Base-by-base conservation (phyloP, 2,888 invertebrate genomes). In the Caenorhabditis sulstoni region DNA sequence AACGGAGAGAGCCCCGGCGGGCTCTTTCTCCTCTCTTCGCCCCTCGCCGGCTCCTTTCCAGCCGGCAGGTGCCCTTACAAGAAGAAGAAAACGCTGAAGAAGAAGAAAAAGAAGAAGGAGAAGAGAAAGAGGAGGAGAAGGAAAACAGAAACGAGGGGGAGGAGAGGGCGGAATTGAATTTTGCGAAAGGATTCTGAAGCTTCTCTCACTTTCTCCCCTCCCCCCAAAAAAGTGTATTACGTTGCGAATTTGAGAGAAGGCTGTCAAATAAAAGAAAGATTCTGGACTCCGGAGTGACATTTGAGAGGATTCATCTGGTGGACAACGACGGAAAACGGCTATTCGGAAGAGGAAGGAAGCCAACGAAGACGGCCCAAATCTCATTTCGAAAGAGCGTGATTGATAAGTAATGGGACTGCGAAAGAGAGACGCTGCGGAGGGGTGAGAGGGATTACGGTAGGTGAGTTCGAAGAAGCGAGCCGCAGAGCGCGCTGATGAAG, bases 31-130 rank as follows among this genome's bases (percentile, higher is more conserved):
- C 39, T 16, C 66, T 41, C 61, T 18, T 44, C 11, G 61, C 55
- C 53, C 61, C 44, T 55, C 61, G 35, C 11, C 64, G 57, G 49
- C 55, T 49, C 55, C 53, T 61, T 74, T 66, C 66, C 74, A 58
- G 58, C 65, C 59, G 66, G 74, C 74, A 74, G 74, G 74, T 74
- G 74, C 74, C 74, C 74, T 74, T 74, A 74, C 52, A 74, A 64
- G 65, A 64, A 64, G 61, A 50, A 23, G 29, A 16, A 22, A 35
- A 23, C 20, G 22, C 12, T 5, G 29, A 29, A 29, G 52, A 61
- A 57, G 55, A 50, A 64, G 53, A 74, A 53, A 47, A 53, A 39
- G 78, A 53, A 37, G 45, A 65, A 52, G 58, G 39, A 23, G 44
- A 47, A 59, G 52, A 45, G 55, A 52, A 66, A 50, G 61, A 50